Evolutionary conservation across 2,888 invertebrate species (phyloP).

Genomic region (Aelia acuminata): DNA sequence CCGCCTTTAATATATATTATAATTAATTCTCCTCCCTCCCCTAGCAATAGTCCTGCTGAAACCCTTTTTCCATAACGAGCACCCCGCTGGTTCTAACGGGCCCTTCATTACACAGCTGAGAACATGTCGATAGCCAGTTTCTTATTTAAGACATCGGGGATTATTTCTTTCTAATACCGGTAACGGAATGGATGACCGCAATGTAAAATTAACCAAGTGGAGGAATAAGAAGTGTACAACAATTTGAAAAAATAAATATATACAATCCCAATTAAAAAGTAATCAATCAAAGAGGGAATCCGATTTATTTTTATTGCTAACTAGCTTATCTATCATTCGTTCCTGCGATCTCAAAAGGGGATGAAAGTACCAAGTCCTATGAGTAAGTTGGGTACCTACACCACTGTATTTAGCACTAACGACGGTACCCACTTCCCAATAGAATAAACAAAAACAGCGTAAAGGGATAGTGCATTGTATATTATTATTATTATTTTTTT

Average conservation of each 20-base stretch:
- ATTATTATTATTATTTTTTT: too few species aligned
- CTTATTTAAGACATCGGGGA: not conserved
- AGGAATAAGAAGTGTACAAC: not conserved
- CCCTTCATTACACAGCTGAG: conserved; percentile 38
- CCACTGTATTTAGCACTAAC: too few species aligned
- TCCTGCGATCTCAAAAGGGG: too few species aligned
- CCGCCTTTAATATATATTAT: conserved; percentile 45
- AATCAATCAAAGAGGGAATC: not conserved
- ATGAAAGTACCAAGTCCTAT: too few species aligned
- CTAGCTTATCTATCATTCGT: too few species aligned
- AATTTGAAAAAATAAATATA: not conserved
- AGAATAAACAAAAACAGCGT: too few species aligned
- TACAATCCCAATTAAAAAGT: not conserved
- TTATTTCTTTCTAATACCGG: not conserved
- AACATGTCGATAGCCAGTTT: not conserved
- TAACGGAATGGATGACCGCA: not conserved
- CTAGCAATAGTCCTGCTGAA: conserved; percentile 11
- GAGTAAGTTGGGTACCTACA: too few species aligned
- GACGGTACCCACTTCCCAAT: too few species aligned
- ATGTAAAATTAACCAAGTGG: not conserved
- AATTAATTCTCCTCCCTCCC: conserved; percentile 24
- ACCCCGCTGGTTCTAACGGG: conserved; percentile 22
- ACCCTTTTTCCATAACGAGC: conserved; percentile 32
- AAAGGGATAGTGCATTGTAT: too few species aligned
- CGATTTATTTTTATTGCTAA: not conserved